Evolutionary conservation across 2,797 vertebrate genomes (phyloP).

Genomic region (Poeciliopsis gracilis): DNA sequence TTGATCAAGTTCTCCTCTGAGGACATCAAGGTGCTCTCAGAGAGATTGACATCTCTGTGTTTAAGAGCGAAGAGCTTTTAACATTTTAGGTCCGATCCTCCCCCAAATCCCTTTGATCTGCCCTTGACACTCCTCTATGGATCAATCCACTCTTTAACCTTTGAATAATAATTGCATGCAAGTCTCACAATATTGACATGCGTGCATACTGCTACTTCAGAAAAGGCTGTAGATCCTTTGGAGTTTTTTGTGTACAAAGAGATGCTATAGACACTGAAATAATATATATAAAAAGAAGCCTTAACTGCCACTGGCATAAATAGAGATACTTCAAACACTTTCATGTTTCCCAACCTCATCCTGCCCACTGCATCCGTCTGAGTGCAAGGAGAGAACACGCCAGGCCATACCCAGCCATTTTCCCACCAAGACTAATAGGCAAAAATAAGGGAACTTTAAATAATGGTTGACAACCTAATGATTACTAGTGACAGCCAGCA

Average conservation of each 20-base stretch:
- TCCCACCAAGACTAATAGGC: constrained; percentile 78
- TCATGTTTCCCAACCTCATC: constrained; percentile 57
- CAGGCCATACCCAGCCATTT: constrained; percentile 68
- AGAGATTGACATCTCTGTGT: constrained; percentile 73
- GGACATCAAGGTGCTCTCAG: constrained; percentile 77
- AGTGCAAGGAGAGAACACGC: constrained; percentile 46
- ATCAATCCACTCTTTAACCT: constrained; percentile 78
- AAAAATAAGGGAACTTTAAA: constrained; percentile 81
- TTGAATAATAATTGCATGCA: constrained; percentile 73
- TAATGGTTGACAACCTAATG: constrained; percentile 79
- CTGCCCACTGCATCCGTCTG: constrained; percentile 59
- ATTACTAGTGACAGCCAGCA: constrained; percentile 82
- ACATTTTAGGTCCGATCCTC: constrained; percentile 76
- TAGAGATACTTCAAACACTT: constrained; percentile 61
- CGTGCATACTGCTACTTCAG: constrained; percentile 46
- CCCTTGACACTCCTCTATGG: constrained; percentile 75
- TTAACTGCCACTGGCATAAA: constrained; percentile 61
- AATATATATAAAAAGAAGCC: constrained; percentile 10
- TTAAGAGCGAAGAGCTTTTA: constrained; percentile 73
- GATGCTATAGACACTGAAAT: constrained; percentile 40
- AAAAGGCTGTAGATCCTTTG: constrained; percentile 46
- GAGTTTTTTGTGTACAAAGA: constrained; percentile 54
- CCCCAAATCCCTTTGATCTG: constrained; percentile 78
- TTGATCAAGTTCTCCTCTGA: constrained; percentile 78
- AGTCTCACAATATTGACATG: constrained; percentile 67